Percentiles rank a stretch among this genome's conserved stretches.
Conservation (phyloP, 2,888 invertebrate genomes). For the Craniophora ligustri region DNA sequence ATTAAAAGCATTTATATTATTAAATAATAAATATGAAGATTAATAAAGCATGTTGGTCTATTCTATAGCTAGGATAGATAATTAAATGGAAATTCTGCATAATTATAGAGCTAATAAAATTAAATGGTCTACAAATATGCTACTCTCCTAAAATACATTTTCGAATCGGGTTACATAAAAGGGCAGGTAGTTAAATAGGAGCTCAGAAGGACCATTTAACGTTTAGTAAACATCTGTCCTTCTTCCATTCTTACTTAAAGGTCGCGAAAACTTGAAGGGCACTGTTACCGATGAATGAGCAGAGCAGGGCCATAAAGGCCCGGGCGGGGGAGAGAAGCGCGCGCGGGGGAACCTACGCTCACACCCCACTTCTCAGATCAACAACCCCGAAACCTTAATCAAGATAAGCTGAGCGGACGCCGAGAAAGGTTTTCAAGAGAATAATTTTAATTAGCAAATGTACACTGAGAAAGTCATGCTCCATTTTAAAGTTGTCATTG, state of each 20-base stretch:
- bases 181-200: slow-evolving; percentile 16
- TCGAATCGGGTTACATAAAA: not conserved
- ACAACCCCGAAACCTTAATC: slow-evolving; percentile 83
- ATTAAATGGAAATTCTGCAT: too few species aligned
- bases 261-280: slow-evolving; percentile 81
- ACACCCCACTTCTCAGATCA: slow-evolving; percentile 78
- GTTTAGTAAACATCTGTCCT: slow-evolving; percentile 71
- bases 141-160: not conserved
- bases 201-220: slow-evolving; percentile 46
- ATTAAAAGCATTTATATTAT: too few species aligned
- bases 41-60: too few species aligned
- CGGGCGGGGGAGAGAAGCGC: slow-evolving; percentile 60
- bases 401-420: slow-evolving; percentile 76
- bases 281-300: slow-evolving; percentile 77
- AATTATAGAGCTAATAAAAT: too few species aligned
- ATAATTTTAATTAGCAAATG: slow-evolving; percentile 73
- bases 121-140: too few species aligned
- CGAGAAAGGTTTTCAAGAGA: slow-evolving; percentile 66
- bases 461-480: slow-evolving; percentile 49
- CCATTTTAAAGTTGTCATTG: slow-evolving; percentile 53
- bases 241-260: slow-evolving; percentile 74
- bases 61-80: too few species aligned
- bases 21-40: too few species aligned
- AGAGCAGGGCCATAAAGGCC: slow-evolving; percentile 69
- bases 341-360: slow-evolving; percentile 50